phyloP scores from a whole-genome alignment of 2,113 vertebrate genomes.

The Rhodinocichla rosea region DNA sequence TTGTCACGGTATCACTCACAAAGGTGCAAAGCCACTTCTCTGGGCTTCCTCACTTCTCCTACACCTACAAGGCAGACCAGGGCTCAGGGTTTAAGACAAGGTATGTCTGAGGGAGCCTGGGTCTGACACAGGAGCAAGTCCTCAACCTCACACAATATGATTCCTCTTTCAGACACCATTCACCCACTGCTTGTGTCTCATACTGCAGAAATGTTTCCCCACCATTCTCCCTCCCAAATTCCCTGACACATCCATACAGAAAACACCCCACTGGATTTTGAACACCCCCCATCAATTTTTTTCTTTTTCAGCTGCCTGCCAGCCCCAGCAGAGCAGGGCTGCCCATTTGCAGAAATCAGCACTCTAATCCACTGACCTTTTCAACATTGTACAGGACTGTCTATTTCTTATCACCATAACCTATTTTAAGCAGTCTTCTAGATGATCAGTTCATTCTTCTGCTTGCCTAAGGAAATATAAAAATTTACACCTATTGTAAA shows the following conservation, averaged over 20 bases:
- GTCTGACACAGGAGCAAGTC: neutral
- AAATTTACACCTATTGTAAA: conserved; percentile 70
- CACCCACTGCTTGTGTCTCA: neutral
- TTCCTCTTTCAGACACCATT: neutral
- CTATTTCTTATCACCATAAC: conserved; percentile 11
- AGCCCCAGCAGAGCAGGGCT: neutral
- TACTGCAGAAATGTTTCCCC: neutral
- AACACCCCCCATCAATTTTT: neutral
- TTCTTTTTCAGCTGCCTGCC: neutral
- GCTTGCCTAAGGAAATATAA: conserved; percentile 63
- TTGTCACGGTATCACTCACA: neutral
- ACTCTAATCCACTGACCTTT: conserved; percentile 14
- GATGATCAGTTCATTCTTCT: conserved; percentile 51
- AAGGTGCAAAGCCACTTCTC: neutral
- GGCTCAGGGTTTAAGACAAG: neutral
- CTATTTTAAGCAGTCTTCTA: conserved; percentile 41
- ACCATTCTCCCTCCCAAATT: neutral
- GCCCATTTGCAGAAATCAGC: neutral
- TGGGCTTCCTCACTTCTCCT: neutral
- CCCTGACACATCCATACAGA: neutral
- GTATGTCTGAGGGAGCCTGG: neutral
- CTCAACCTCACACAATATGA: neutral
- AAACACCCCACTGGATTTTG: neutral
- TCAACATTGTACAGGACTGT: neutral
- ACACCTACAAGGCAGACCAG: neutral